A percentile compares a stretch with the other conserved stretches of the same genome.
These are phyloP conservation scores for Andrena minutula DNA, from an alignment of 2,888 invertebrate species.

Conservation along the genomic window DNA sequence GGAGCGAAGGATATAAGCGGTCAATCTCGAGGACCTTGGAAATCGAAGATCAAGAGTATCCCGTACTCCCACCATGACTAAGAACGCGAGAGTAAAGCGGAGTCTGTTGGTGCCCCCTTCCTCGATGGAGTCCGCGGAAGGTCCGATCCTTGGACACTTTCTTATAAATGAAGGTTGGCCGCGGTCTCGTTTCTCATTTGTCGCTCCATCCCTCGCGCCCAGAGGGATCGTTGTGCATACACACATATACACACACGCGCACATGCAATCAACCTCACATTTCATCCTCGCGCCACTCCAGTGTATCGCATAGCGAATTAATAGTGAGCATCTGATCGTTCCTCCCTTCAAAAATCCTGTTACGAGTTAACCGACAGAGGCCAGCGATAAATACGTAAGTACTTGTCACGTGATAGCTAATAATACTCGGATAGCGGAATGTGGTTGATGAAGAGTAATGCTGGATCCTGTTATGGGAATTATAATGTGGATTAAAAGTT, in stretches of 20 bases:
- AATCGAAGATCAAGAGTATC: constrained; percentile 76
- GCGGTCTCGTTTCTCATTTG: constrained; percentile 77
- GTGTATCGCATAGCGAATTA: constrained; percentile 42
- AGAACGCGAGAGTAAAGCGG: constrained; percentile 19
- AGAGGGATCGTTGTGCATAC: constrained; percentile 65
- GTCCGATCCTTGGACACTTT: constrained; percentile 82
- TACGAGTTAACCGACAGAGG: not conserved
- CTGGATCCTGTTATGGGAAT: not conserved
- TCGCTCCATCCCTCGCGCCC: constrained; percentile 77
- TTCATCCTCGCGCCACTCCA: not conserved
- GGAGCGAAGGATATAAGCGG: constrained; percentile 32
- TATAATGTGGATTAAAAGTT: too few relatives aligned
- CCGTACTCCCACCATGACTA: constrained; percentile 60
- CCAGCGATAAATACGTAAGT: constrained; percentile 47
- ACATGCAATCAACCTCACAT: not conserved
- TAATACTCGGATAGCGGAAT: not conserved
- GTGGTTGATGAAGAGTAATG: not conserved
- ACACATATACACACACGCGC: not conserved
- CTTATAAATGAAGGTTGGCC: constrained; percentile 83
- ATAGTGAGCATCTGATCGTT: constrained; percentile 26
- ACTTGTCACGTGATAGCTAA: not conserved
- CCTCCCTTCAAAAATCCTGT: constrained; percentile 1
- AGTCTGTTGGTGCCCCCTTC: constrained; percentile 63
- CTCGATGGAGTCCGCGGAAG: constrained; percentile 73
- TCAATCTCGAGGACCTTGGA: constrained; percentile 72